A percentile compares a stretch with the other conserved stretches of the same genome.
Conservation (phyloP, 2,888 invertebrate species). For the Polyommatus icarus region DNA sequence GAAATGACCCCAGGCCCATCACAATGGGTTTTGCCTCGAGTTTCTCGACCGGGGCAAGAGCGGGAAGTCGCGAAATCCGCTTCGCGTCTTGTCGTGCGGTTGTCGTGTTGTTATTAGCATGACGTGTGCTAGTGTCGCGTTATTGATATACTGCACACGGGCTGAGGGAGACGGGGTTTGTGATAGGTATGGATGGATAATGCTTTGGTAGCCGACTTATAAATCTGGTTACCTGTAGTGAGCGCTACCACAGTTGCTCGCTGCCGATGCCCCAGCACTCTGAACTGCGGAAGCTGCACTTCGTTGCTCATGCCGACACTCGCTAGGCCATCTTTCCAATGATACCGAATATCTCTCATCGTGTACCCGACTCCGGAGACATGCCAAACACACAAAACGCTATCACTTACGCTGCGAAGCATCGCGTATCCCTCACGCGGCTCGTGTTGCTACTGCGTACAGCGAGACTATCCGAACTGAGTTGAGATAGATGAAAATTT, state of each 20-base stretch:
- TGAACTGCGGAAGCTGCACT: slow-evolving; percentile 98
- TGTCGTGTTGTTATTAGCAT: slow-evolving; percentile 70
- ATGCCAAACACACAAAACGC: slow-evolving; percentile 81
- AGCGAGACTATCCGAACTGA: slow-evolving; percentile 54
- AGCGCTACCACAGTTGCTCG: slow-evolving; percentile 96
- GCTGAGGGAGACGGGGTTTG: slow-evolving; percentile 76
- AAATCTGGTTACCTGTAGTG: slow-evolving; percentile 91
- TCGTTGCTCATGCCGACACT: slow-evolving; percentile 97
- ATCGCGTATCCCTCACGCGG: slow-evolving; percentile 60
- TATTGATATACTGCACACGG: slow-evolving; percentile 70
- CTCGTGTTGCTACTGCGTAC: slow-evolving; percentile 53
- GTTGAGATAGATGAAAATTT: slow-evolving; percentile 45
- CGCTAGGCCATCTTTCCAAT: slow-evolving; percentile 95
- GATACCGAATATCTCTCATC: slow-evolving; percentile 98
- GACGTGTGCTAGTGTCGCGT: slow-evolving; percentile 71
- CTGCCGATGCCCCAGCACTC: slow-evolving; percentile 97
- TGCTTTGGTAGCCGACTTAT: slow-evolving; percentile 65
- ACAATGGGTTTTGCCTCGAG: slow-evolving; percentile 78
- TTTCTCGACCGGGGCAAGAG: slow-evolving; percentile 71
- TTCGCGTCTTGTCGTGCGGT: slow-evolving; percentile 71
- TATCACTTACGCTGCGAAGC: slow-evolving; percentile 79
- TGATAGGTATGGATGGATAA: slow-evolving; percentile 66
- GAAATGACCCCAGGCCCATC: slow-evolving; percentile 79
- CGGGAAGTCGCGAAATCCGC: slow-evolving; percentile 65
- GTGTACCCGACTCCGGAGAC: slow-evolving; percentile 95